Base-by-base conservation (phyloP, 2,888 invertebrate genomes). In the Tholera decimalis region DNA sequence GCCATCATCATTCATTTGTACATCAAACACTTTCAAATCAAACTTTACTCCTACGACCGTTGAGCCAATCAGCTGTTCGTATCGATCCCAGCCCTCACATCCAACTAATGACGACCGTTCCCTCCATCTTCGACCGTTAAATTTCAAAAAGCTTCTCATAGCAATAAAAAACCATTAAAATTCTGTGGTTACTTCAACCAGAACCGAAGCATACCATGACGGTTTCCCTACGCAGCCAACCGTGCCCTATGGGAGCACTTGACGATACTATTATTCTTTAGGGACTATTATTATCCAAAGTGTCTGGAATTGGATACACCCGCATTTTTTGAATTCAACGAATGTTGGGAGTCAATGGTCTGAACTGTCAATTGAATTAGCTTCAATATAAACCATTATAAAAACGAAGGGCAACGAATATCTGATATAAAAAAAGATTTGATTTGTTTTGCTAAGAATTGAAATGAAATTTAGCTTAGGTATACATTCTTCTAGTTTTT, bases 121-220 rank as follows among this genome's bases (percentile, higher is more conserved):
- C 43, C 28, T 49, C 39, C 11, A 13, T 26, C 20, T 1, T 9
- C 44, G 66, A 11, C 79, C 75, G 82, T 82, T 82, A 73, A 67
- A 81, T 55, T 79, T 83, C 70, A 73, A 83, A 82, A 79, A 70
- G 47, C n/a, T 70, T 82, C 82, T 76, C 77, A 79, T 73, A 59
- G 64, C 84, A 84, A 84, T 83, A 85, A 86, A 86, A 86, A 73
- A 56, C 58, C 78, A 75, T 82, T 71, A 64, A 85, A 84, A 85
- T 83, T 79, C 83, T 83, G 78, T 79, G 80, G 87, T 76, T 69
- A 66, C 75, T 67, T 75, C 84, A 79, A 80, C 82, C 87, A 88
- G 88, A 87, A 90, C 90, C 84, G 85, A 76, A 18, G 18, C 85
- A 85, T 49, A 79, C 85, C 93, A 87, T 92, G 92, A 92, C 92